Evolutionary conservation across 2,797 vertebrate genomes (phyloP).

Genomic region (Uromys caudimaculatus): DNA sequence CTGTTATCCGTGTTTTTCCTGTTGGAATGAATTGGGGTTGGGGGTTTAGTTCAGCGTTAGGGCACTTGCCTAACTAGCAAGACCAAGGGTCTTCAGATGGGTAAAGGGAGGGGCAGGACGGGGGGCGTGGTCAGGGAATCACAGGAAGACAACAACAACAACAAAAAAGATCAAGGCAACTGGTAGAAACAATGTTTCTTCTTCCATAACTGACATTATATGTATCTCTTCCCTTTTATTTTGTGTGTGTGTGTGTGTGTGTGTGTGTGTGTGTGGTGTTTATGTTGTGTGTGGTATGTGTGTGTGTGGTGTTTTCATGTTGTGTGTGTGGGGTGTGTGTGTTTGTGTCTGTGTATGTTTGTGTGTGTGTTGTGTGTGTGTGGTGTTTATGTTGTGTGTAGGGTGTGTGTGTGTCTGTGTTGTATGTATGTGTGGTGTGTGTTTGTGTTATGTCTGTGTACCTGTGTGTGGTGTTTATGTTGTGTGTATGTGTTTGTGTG

Average conservation of each 20-base stretch:
- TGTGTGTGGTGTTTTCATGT: too few species aligned
- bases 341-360: too few species aligned
- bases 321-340: too few species aligned
- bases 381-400: too few species aligned
- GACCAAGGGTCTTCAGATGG: background rate
- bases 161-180: background rate
- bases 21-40: background rate
- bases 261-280: background rate
- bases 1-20: background rate
- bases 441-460: background rate
- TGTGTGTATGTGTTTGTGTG: too few species aligned
- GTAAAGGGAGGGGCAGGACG: background rate
- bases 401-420: too few species aligned
- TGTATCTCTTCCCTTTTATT: constrained; percentile 12
- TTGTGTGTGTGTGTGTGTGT: background rate
- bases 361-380: too few species aligned
- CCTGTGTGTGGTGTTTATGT: background rate
- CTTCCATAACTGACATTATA: constrained; percentile 1
- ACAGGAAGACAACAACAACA: background rate
- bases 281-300: too few species aligned
- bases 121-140: background rate
- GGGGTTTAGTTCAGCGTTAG: background rate
- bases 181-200: background rate
- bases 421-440: background rate
- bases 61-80: background rate